Conservation (phyloP, 2,888 invertebrate species). For the Dicroscelio sp. region DNA sequence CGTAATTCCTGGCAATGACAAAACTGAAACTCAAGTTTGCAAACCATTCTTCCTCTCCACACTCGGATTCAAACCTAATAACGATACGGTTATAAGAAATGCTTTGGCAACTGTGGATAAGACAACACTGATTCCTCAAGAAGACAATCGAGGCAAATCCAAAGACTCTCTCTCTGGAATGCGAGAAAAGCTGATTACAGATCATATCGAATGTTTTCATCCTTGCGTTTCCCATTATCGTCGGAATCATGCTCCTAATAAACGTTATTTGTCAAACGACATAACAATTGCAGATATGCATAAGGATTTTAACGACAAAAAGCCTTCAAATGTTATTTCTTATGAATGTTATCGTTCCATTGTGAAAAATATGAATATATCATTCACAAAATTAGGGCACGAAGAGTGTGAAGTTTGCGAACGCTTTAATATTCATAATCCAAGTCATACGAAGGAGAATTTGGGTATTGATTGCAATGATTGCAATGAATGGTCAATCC, state of each 20-base stretch:
- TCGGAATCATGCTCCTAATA: slow-evolving; percentile 40
- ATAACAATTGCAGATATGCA: slow-evolving; percentile 65
- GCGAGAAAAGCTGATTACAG: background rate
- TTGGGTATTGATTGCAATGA: slow-evolving; percentile 18
- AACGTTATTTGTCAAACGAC: slow-evolving; percentile 54
- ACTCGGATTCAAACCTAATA: background rate
- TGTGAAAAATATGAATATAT: slow-evolving; percentile 16
- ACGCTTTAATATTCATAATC: slow-evolving; percentile 20
- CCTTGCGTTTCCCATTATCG: slow-evolving; percentile 65
- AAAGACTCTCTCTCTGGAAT: background rate
- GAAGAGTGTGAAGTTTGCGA: slow-evolving; percentile 54
- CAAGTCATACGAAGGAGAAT: slow-evolving; percentile 25
- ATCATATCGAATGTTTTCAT: slow-evolving; percentile 53
- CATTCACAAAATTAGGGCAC: slow-evolving; percentile 43
- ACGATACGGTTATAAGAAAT: background rate
- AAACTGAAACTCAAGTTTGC: background rate
- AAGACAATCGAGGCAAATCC: background rate
- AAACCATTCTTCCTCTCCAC: background rate
- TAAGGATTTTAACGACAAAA: slow-evolving; percentile 54
- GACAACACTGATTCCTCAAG: background rate
- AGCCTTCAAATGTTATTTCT: slow-evolving; percentile 29
- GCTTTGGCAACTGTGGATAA: background rate
- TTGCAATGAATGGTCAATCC: slow-evolving; percentile 53
- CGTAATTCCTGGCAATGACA: background rate
- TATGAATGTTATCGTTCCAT: slow-evolving; percentile 45